phyloP scores from a whole-genome alignment of 2,113 vertebrate genomes.

The Sylvia atricapilla region DNA sequence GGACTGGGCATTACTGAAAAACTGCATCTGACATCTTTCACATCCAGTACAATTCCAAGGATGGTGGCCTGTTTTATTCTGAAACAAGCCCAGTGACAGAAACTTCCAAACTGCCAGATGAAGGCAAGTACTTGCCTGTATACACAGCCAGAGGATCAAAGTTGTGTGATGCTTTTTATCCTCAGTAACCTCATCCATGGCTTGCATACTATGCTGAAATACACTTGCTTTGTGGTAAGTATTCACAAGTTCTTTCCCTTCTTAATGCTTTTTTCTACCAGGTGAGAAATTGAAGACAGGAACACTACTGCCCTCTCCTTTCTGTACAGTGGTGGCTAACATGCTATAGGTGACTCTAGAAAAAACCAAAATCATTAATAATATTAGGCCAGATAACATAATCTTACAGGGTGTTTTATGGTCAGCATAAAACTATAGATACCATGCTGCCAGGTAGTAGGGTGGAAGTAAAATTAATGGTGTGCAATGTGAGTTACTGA shows the following conservation, averaged over 20 bases:
- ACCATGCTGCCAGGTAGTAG: not conserved
- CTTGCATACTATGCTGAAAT: not conserved
- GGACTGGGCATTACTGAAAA: not conserved
- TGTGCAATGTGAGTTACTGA: not conserved
- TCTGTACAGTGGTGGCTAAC: not conserved
- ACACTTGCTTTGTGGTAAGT: not conserved
- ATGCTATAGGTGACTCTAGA: not conserved
- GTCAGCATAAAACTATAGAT: not conserved
- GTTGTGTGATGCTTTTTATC: not conserved
- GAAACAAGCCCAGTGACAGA: not conserved
- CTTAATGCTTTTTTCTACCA: not conserved
- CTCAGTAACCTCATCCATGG: not conserved
- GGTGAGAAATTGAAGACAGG: not conserved
- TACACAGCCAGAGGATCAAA: not conserved
- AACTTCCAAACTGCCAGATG: not conserved
- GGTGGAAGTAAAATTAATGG: not conserved
- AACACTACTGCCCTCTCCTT: not conserved
- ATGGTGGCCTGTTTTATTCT: not conserved
- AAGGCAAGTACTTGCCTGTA: not conserved
- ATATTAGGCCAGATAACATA: not conserved
- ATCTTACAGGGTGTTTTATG: not conserved
- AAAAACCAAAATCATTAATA: not conserved
- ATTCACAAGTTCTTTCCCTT: not conserved
- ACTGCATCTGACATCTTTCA: not conserved
- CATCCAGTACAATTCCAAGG: not conserved